Base-by-base conservation (phyloP, 2,797 vertebrate genomes). In the Tokudaia muenninki region DNA sequence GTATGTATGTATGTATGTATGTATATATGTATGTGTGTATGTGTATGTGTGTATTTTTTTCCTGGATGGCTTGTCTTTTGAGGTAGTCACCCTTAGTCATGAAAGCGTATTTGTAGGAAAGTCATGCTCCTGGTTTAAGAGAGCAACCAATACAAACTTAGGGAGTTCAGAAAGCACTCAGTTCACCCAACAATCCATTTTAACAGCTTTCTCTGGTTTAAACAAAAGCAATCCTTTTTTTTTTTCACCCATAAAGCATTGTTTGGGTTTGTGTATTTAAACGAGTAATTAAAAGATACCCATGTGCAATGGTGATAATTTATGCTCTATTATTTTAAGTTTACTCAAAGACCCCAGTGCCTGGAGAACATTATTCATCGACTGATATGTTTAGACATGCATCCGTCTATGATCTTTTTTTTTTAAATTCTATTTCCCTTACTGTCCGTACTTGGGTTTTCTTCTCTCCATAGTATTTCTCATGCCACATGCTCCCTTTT, bases 121-220 rank as follows among this genome's bases (percentile, higher is more conserved):
- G 86, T 89, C 81, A 88, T 44, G 14, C 12, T 77, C 41, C 37
- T 82, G 34, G 47, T 75, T 88, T 94, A 81, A 67, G 52, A 91
- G 4, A 90, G 21, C 12, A 94, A 74, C 91, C 90, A 92, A 17
- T 79, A 44, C 14, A 17, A 26, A 63, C 22, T 14, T 17, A 41
- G 22, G 12, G 41, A 67, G 90, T 77, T 44, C 10, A 34, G 82
- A 96, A 92, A 81, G 61, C 34, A 93, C 24, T 3, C 65, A 11
- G 59, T 22, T 87, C 7, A 59, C 67, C 6, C 1, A 6, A n/a
- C 19, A n/a, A n/a, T 86, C 87, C 65, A 84, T 83, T 41, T 67
- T 88, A 80, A 22, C 81, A n/a, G 5, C 91, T 63, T 91, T 61
- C 50, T 47, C 44, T 90, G 21, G 24, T 90, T 96, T 81, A 96